Evolutionary conservation across 2,888 invertebrate species (phyloP).

Genomic region (Temnothorax rugatulus): DNA sequence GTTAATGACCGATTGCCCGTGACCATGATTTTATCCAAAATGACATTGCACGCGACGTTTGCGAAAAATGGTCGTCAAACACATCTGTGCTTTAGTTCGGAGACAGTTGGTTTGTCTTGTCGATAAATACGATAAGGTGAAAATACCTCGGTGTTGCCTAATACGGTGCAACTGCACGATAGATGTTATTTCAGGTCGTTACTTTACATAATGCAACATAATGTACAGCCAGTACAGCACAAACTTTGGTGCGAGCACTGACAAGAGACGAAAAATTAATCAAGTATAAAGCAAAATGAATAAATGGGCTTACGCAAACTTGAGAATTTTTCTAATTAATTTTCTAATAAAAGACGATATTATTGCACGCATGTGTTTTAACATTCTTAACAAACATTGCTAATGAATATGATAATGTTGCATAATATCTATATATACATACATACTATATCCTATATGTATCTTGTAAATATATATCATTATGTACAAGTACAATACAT

Average conservation of each 20-base stretch:
- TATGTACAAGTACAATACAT: not conserved
- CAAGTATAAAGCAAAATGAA: no score
- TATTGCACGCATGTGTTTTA: not conserved
- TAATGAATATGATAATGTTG: not conserved
- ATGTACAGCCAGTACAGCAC: not conserved
- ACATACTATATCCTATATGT: not conserved
- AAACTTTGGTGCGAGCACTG: not conserved
- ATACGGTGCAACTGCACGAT: conserved; percentile 24
- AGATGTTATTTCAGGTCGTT: conserved; percentile 19
- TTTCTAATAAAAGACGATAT: not conserved
- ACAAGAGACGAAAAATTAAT: not conserved
- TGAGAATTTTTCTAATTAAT: no score
- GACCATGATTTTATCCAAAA: conserved; percentile 55
- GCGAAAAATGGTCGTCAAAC: conserved; percentile 16
- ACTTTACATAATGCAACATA: conserved; percentile 15
- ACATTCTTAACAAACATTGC: not conserved
- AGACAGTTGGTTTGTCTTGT: conserved; percentile 40
- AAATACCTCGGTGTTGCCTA: conserved; percentile 31
- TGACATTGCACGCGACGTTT: conserved; percentile 41
- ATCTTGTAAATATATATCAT: not conserved
- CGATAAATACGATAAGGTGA: conserved; percentile 33
- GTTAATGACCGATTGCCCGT: conserved; percentile 70
- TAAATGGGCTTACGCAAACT: no score
- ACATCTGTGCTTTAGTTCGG: conserved; percentile 30
- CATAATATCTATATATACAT: no score